These are phyloP conservation scores for Hydrochoerus hydrochaeris DNA, from an alignment of 2,113 vertebrate genomes.

Conservation along the genomic window DNA sequence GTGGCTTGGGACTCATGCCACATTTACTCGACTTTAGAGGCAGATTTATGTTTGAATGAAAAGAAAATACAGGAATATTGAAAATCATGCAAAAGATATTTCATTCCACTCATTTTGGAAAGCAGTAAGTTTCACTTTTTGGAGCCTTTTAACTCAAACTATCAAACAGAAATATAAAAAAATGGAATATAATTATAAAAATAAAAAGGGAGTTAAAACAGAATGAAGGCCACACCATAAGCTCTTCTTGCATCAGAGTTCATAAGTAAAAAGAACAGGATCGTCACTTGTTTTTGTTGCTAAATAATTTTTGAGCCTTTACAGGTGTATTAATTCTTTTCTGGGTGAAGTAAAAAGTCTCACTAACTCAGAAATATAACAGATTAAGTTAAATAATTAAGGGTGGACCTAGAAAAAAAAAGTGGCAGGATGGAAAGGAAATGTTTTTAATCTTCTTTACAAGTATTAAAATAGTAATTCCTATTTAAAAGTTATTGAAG, in stretches of 20 bases:
- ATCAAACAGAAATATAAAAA: background rate
- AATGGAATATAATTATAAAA: background rate
- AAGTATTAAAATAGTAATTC: background rate
- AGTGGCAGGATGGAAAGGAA: background rate
- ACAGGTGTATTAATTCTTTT: background rate
- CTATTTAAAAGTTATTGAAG: background rate
- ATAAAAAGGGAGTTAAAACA: background rate
- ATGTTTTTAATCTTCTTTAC: background rate
- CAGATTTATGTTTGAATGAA: background rate
- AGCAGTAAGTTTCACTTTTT: background rate
- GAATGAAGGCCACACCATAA: background rate
- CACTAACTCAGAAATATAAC: background rate
- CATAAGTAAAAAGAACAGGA: background rate
- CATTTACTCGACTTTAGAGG: background rate
- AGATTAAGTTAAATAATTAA: background rate
- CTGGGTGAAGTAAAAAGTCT: background rate
- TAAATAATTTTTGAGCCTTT: background rate
- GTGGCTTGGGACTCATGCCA: accelerated
- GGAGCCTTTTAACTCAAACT: background rate
- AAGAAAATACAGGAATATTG: background rate
- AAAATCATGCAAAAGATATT: background rate
- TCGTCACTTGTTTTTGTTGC: background rate
- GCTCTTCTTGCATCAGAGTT: background rate
- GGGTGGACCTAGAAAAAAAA: background rate
- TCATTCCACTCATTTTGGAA: background rate